Base-by-base conservation (phyloP, 2,888 invertebrate species). In the Dasypogon diadema region DNA sequence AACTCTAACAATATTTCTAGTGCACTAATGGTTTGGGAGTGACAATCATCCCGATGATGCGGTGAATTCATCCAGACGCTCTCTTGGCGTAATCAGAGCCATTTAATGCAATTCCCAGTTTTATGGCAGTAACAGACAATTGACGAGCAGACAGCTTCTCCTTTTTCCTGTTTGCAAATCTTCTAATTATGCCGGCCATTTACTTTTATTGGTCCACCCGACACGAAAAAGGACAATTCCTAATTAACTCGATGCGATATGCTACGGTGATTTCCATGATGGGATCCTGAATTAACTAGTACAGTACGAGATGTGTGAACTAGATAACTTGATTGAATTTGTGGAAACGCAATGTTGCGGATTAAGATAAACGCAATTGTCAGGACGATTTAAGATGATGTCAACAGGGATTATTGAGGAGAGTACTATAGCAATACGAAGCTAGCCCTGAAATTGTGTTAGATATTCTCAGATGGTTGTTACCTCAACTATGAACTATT, bases 101-200 rank as follows among this genome's bases (percentile, higher is more conserved):
- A 51, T 70, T 24, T 14, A 18, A 16, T 54, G 54, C 54, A 30
- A 54, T 70, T 21, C 54, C 54, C 21, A 22, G 4, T 54, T 70
- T 70, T 70, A 70, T 70, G 70, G 37, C 51, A n/a, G 54, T 54
- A 70, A 21, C 54, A 70, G 70, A 70, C 70, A 70, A 18, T 70
- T 70, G 70, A 70, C 30, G 70, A 70, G 70, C 54, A 70, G 24
- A 70, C 54, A 16, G 37, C 54, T 51, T 30, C 54, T 70, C 70
- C 70, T 70, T 70, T 70, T 70, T 70, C 70, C 70, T 70, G 70
- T 70, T 70, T 54, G 51, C 54, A 70, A 70, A 70, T 70, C 70
- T 70, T 26, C 70, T 70, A 70, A 70, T 70, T 70, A 70, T 70
- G 70, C 54, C 54, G 70, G 70, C 21, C 70, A 70, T 70, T 70